phyloP scores from a whole-genome alignment of 2,888 invertebrate genomes.

The Bedellia somnulentella region DNA sequence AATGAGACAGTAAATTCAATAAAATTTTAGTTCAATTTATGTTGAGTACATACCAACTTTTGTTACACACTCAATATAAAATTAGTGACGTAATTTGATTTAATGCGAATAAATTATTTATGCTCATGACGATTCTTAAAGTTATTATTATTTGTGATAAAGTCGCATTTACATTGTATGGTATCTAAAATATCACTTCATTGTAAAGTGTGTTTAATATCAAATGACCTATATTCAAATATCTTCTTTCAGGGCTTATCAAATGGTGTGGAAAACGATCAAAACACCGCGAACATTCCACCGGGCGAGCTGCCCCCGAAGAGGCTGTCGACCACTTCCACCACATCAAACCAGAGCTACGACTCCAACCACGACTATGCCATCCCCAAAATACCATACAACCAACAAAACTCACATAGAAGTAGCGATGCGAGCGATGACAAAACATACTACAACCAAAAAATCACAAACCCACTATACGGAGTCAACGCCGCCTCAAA shows the following conservation, averaged over 20 bases:
- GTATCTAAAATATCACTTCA: no score
- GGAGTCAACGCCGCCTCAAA: constrained; percentile 52
- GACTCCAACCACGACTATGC: constrained; percentile 46
- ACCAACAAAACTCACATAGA: constrained; percentile 23
- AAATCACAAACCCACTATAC: constrained; percentile 44
- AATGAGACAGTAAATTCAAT: no score
- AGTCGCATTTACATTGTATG: no score
- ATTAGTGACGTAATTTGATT: no score
- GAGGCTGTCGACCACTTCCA: constrained; percentile 45
- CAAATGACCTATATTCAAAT: no score
- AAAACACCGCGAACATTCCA: constrained; percentile 37
- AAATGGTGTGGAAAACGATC: constrained; percentile 51
- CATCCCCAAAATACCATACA: constrained; percentile 37
- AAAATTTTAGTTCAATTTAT: no score
- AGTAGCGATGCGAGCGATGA: constrained; percentile 25
- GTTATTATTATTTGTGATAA: no score
- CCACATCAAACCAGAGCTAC: constrained; percentile 47
- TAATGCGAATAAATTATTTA: no score
- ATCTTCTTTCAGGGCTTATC: constrained; percentile 53
- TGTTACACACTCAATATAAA: no score
- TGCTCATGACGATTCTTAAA: no score
- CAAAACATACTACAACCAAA: constrained; percentile 22
- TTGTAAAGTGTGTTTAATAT: no score
- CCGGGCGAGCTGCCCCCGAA: constrained; percentile 36
- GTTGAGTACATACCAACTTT: no score